These are phyloP conservation scores for Limosa lapponica DNA, from an alignment of 2,797 vertebrate genomes.

Conservation along the genomic window DNA sequence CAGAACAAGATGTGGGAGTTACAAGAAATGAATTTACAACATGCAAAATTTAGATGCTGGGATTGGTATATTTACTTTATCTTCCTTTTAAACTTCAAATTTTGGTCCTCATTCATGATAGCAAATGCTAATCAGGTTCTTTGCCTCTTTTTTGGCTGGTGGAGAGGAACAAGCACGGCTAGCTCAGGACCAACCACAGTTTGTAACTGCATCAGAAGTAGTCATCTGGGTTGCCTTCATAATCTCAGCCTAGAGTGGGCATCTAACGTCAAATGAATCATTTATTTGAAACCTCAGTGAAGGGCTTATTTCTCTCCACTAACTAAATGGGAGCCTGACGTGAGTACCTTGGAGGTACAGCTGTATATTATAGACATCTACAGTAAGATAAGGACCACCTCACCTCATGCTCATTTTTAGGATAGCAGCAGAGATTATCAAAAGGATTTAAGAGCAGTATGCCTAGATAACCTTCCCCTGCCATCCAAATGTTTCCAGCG, in stretches of 20 bases:
- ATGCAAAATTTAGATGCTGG: not conserved
- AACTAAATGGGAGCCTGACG: not conserved
- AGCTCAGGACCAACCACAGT: not conserved
- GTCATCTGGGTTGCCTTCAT: not conserved
- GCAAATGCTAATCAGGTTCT: not conserved
- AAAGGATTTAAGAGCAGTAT: not conserved
- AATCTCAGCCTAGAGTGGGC: not conserved
- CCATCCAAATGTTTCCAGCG: not conserved
- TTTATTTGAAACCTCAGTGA: not conserved
- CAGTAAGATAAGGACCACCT: not conserved
- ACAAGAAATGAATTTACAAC: not conserved
- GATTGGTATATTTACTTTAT: not conserved
- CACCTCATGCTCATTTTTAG: not conserved
- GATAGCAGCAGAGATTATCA: not conserved
- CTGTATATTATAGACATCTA: not conserved
- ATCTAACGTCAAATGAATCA: not conserved
- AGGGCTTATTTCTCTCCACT: not conserved
- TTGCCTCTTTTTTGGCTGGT: not conserved
- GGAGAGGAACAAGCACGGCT: not conserved
- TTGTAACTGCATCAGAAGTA: not conserved
- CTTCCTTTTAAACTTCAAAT: not conserved
- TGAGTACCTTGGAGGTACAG: not conserved
- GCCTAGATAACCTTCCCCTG: not conserved
- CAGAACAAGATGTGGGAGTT: not conserved
- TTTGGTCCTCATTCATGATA: not conserved